These are phyloP conservation scores for Hylaeus volcanicus DNA, from an alignment of 1,140 invertebrate species.

Conservation along the genomic window DNA sequence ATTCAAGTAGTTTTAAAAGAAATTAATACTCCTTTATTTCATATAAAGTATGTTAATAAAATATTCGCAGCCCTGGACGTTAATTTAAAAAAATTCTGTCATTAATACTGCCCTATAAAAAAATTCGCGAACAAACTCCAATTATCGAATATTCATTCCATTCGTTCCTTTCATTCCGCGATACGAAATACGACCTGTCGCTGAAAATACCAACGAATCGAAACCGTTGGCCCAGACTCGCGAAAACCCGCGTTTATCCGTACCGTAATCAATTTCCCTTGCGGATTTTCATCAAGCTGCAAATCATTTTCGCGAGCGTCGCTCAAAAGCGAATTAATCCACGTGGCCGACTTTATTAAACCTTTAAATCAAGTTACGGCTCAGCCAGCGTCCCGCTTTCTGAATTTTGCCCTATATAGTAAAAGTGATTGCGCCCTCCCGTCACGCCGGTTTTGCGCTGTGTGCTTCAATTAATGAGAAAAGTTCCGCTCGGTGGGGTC, in stretches of 20 bases:
- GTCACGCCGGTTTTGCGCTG: conserved; percentile 7
- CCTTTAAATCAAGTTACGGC: conserved; percentile 43
- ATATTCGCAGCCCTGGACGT: no score
- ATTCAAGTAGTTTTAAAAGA: no score
- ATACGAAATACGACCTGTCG: no score
- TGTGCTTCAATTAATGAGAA: conserved; percentile 43
- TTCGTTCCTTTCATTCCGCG: no score
- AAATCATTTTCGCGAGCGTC: conserved; percentile 29
- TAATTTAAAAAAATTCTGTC: no score
- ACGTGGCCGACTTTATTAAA: conserved; percentile 42
- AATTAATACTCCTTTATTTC: no score
- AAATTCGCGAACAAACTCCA: no score
- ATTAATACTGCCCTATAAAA: no score
- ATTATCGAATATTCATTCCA: no score
- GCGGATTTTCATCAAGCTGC: conserved; percentile 9
- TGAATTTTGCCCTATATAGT: conserved; percentile 36
- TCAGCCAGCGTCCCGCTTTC: conserved; percentile 3
- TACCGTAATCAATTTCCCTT: conserved; percentile 12
- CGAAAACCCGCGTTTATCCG: background rate
- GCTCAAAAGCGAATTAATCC: conserved; percentile 37
- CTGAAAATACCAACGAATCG: no score
- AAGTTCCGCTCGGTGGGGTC: conserved; percentile 28
- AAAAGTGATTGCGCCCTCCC: conserved; percentile 27
- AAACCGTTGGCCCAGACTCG: background rate
- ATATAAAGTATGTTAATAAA: no score